Evolutionary conservation across 2,113 vertebrate species (phyloP).

Genomic region (Aramus guarauna): DNA sequence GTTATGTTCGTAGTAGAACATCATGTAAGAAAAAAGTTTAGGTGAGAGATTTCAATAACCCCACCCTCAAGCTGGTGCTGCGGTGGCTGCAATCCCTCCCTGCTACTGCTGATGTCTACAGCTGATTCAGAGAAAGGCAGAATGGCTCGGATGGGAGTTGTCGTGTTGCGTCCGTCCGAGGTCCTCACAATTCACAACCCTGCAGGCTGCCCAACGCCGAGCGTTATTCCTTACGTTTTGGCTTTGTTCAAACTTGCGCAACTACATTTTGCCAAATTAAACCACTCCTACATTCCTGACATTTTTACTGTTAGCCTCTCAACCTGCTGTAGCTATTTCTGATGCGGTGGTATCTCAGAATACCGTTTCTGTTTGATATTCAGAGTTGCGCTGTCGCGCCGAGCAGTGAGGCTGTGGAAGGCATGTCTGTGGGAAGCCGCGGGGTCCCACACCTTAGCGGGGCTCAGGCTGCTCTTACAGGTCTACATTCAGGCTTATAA

Average conservation of each 20-base stretch:
- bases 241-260: not conserved
- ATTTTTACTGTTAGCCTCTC: not conserved
- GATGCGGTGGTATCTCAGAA: not conserved
- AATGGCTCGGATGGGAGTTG: not conserved
- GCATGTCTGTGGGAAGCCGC: not conserved
- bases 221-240: not conserved
- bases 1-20: not conserved
- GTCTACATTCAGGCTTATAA: not conserved
- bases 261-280: not conserved
- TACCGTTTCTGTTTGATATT: not conserved
- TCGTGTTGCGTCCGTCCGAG: rapidly evolving
- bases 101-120: not conserved
- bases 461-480: not conserved
- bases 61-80: not conserved
- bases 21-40: not conserved
- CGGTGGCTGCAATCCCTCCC: not conserved
- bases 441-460: not conserved
- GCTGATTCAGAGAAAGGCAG: not conserved
- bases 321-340: not conserved
- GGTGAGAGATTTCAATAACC: not conserved
- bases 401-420: not conserved
- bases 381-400: not conserved
- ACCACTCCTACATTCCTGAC: not conserved
- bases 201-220: not conserved
- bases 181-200: not conserved